Conservation (phyloP, 1,140 invertebrate species). For the Plutomurus gul region DNA sequence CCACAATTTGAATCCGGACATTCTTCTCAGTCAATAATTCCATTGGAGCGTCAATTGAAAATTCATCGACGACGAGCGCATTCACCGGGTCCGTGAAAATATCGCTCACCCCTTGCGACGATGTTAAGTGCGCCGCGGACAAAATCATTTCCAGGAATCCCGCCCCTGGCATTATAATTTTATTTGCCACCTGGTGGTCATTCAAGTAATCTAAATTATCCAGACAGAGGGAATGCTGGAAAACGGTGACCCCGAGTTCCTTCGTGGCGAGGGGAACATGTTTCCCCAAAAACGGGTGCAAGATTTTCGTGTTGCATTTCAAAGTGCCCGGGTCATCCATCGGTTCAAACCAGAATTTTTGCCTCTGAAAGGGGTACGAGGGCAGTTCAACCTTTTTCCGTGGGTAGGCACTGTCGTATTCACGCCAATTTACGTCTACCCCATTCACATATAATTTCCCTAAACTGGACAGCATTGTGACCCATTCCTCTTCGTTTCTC, state of each 20-base stretch:
- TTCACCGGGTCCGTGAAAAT: not conserved
- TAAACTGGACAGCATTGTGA: slow-evolving; percentile 5
- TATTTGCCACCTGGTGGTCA: slow-evolving; percentile 37
- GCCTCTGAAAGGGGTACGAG: slow-evolving; percentile 30
- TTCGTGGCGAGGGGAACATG: slow-evolving; percentile 7
- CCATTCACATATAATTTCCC: slow-evolving; percentile 38
- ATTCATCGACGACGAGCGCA: not conserved
- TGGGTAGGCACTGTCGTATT: not conserved
- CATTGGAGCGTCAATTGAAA: slow-evolving; percentile 37
- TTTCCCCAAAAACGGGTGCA: slow-evolving; percentile 41
- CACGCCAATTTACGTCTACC: slow-evolving; percentile 29
- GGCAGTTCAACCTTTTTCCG: slow-evolving; percentile 30
- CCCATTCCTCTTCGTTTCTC: slow-evolving; percentile 34
- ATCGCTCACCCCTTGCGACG: not conserved
- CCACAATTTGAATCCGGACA: not conserved
- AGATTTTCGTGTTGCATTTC: not conserved
- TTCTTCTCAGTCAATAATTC: not conserved
- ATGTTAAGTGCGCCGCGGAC: not conserved
- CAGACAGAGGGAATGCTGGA: not conserved
- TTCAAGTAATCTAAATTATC: slow-evolving; percentile 32
- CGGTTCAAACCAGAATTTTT: slow-evolving; percentile 35
- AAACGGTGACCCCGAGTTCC: not conserved
- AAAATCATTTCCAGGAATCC: slow-evolving; percentile 37
- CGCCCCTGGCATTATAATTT: slow-evolving; percentile 37
- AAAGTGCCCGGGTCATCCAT: not conserved